Percentiles rank a stretch among this genome's conserved stretches.
These are phyloP conservation scores for Mormyrus proboscirostris DNA, from an alignment of 2,797 vertebrate species.

Conservation along the genomic window DNA sequence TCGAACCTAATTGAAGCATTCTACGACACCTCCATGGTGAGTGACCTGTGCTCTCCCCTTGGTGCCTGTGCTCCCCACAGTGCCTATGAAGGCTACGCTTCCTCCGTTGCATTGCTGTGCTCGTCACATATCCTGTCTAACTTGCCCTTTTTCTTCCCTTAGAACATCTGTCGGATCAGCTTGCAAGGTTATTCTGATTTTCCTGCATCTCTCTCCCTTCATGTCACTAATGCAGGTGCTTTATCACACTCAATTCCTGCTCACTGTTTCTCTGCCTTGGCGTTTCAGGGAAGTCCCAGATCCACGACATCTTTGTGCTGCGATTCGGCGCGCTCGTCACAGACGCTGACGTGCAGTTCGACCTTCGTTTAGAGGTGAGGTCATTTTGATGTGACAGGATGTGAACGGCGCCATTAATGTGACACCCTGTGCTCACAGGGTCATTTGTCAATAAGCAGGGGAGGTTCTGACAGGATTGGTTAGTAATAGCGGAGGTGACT, in stretches of 20 bases:
- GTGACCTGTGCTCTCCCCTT: constrained; percentile 23
- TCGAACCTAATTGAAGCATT: constrained; percentile 56
- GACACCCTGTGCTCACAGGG: not conserved
- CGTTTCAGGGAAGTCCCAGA: constrained; percentile 54
- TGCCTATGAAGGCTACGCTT: not conserved
- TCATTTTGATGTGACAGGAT: not conserved
- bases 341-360: constrained; percentile 40
- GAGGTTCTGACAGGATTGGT: not conserved
- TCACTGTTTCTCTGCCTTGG: not conserved
- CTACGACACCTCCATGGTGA: constrained; percentile 66
- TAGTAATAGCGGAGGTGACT: not conserved
- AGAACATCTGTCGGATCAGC: constrained; percentile 40
- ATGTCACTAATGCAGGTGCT: not conserved
- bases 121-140: not conserved
- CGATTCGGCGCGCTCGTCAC: constrained; percentile 61
- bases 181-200: constrained; percentile 32
- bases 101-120: not conserved
- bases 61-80: not conserved
- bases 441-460: not conserved
- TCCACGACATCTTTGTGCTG: constrained; percentile 63
- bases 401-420: not conserved
- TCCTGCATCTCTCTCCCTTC: not conserved
- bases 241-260: not conserved
- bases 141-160: not conserved
- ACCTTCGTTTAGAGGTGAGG: constrained; percentile 64